Conservation (phyloP, 2,797 vertebrate genomes). For the Alca torda region DNA sequence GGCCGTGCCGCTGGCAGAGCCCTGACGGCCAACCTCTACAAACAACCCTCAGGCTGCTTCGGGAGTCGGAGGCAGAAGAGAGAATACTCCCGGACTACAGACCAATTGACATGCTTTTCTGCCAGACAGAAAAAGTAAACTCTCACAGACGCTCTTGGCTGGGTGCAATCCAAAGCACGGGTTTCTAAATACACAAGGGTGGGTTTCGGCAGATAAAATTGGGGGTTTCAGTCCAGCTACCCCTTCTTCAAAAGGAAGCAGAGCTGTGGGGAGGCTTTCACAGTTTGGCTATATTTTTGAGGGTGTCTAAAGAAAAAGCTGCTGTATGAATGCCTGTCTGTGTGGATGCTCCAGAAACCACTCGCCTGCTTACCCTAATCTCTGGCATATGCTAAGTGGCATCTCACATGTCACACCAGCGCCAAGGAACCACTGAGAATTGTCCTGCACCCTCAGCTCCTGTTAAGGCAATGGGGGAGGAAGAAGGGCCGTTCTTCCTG, state of each 20-base stretch:
- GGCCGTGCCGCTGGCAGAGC: background rate
- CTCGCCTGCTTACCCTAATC: background rate
- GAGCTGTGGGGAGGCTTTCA: background rate
- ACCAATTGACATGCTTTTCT: background rate
- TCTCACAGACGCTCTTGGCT: background rate
- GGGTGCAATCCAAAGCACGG: background rate
- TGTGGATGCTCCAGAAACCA: background rate
- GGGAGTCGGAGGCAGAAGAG: background rate
- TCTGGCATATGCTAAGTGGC: background rate
- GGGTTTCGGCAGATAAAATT: background rate
- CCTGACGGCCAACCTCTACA: background rate
- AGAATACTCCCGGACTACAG: background rate
- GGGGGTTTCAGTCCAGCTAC: background rate
- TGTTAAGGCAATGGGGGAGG: background rate
- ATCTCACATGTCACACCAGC: background rate
- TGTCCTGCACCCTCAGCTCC: background rate
- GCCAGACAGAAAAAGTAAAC: background rate
- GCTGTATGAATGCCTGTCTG: background rate
- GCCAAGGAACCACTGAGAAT: background rate
- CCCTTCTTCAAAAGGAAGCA: background rate
- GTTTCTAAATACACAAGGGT: background rate
- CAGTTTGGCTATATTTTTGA: background rate
- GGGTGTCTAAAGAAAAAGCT: background rate
- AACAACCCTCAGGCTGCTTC: background rate
- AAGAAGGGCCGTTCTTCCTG: background rate